Evolutionary conservation across 2,888 invertebrate genomes (phyloP).

Genomic region (Camptogramma bilineatum): DNA sequence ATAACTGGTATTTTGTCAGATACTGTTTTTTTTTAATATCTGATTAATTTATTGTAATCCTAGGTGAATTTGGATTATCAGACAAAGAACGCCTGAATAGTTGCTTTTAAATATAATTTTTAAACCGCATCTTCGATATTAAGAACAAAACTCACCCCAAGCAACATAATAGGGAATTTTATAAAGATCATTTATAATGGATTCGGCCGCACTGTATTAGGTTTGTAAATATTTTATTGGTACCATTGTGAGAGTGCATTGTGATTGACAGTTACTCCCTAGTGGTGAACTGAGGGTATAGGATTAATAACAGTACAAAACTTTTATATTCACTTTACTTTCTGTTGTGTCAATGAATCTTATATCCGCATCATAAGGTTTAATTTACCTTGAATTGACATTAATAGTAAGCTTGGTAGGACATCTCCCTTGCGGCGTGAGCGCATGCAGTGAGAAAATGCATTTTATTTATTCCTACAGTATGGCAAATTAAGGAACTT

Average conservation of each 20-base stretch:
- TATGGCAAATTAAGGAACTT: conserved; percentile 27
- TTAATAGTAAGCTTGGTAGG: conserved; percentile 43
- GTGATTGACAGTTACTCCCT: conserved; percentile 78
- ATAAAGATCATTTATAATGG: conserved; percentile 75
- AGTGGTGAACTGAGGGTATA: conserved; percentile 47
- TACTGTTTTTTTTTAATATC: too few relatives aligned
- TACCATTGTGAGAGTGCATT: conserved; percentile 66
- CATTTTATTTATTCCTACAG: conserved; percentile 31
- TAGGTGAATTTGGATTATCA: too few relatives aligned
- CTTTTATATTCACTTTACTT: conserved; percentile 2
- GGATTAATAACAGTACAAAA: conserved; percentile 39
- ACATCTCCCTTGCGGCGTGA: conserved; percentile 67
- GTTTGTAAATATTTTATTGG: conserved; percentile 82
- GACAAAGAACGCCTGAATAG: too few relatives aligned
- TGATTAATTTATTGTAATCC: too few relatives aligned
- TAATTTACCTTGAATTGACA: neutral
- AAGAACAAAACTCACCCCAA: conserved; percentile 56
- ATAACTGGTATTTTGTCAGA: too few relatives aligned
- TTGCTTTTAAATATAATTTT: too few relatives aligned
- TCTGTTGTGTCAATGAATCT: conserved; percentile 1
- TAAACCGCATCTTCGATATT: neutral
- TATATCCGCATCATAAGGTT: neutral
- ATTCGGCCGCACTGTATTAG: conserved; percentile 76
- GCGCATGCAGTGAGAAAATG: conserved; percentile 31
- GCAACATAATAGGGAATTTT: conserved; percentile 66